These are phyloP conservation scores for Alca torda DNA, from an alignment of 2,797 vertebrate species.

Conservation along the genomic window DNA sequence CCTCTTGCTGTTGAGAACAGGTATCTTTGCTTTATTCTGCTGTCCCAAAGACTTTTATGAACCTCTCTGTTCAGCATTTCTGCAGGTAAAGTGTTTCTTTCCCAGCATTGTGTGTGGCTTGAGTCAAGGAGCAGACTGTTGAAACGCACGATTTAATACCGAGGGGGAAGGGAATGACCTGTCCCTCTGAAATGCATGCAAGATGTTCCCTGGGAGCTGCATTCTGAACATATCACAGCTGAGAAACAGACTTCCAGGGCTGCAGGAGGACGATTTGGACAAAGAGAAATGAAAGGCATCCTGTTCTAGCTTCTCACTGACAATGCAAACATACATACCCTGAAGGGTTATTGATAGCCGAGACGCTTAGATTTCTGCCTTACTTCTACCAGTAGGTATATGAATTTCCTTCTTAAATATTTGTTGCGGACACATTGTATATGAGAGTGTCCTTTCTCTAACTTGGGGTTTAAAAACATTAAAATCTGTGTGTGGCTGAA, in stretches of 20 bases:
- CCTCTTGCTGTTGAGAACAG: neutral
- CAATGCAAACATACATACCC: neutral
- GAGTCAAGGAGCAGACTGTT: neutral
- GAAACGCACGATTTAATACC: neutral
- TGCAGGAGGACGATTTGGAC: neutral
- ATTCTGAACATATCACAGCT: constrained; percentile 44
- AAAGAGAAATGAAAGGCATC: neutral
- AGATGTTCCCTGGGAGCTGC: constrained; percentile 8
- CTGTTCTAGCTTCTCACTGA: neutral
- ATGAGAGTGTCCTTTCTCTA: neutral
- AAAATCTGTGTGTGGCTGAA: neutral
- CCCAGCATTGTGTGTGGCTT: neutral
- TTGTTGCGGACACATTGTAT: neutral
- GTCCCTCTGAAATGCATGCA: constrained; percentile 22
- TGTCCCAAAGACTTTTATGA: neutral
- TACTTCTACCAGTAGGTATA: neutral
- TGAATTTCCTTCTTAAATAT: neutral
- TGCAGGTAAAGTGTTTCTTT: neutral
- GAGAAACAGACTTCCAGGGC: neutral
- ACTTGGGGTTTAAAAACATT: neutral
- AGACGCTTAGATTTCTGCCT: neutral
- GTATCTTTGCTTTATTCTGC: neutral
- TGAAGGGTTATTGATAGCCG: neutral
- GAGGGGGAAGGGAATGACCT: neutral
- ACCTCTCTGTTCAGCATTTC: neutral